Conservation (phyloP, 2,888 invertebrate species). For the Lagria hirta region DNA sequence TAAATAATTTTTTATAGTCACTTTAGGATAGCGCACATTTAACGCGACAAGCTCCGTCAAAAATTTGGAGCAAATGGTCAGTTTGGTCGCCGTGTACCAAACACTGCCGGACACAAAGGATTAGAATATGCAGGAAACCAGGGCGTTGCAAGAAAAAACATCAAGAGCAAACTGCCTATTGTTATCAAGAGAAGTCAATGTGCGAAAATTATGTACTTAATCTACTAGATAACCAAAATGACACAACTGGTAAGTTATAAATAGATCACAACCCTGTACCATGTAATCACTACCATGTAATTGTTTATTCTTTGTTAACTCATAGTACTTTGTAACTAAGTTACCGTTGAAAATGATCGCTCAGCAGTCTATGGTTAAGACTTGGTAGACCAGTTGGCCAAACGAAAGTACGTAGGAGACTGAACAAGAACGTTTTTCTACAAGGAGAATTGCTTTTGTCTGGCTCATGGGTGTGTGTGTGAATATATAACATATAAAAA, state of each 20-base stretch:
- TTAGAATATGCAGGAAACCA: slow-evolving; percentile 73
- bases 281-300: no score
- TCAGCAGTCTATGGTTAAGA: no score
- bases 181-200: slow-evolving; percentile 77
- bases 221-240: slow-evolving; percentile 46
- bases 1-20: slow-evolving; percentile 29
- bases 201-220: slow-evolving; percentile 71
- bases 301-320: no score
- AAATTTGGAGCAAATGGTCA: slow-evolving; percentile 76
- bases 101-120: slow-evolving; percentile 77
- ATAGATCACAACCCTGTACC: no score
- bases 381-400: no score
- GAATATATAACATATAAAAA: no score
- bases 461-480: no score
- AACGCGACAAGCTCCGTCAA: slow-evolving; percentile 42
- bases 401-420: no score
- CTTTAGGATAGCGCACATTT: slow-evolving; percentile 45
- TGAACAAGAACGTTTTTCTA: no score
- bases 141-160: slow-evolving; percentile 76
- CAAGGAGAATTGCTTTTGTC: no score
- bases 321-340: no score
- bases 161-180: slow-evolving; percentile 81
- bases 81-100: slow-evolving; percentile 80
- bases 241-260: slow-evolving; percentile 27
- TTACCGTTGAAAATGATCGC: no score